phyloP scores from a whole-genome alignment of 2,113 vertebrate genomes.

The Oenanthe oenanthe region DNA sequence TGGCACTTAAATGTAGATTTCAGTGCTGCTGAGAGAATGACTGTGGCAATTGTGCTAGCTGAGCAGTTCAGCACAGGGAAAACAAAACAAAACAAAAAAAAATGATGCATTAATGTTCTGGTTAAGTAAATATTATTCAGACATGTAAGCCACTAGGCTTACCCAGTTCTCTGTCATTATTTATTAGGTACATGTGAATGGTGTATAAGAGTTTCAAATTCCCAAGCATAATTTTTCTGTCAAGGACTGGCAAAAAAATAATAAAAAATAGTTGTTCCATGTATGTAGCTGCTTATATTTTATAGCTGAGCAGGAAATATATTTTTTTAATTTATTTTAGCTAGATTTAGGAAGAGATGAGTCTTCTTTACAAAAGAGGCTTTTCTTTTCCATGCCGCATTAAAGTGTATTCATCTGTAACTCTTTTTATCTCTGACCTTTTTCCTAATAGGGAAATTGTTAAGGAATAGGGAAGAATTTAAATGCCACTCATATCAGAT shows the following conservation, averaged over 20 bases:
- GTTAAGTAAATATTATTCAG: slow-evolving; percentile 57
- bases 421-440: slow-evolving; percentile 10
- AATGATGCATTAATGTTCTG: background rate
- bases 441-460: background rate
- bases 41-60: slow-evolving; percentile 35
- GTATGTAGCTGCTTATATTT: background rate
- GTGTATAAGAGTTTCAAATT: slow-evolving; percentile 37
- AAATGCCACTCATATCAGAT: background rate
- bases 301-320: background rate
- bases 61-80: slow-evolving; percentile 26
- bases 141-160: slow-evolving; percentile 17
- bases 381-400: background rate
- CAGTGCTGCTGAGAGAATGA: slow-evolving; percentile 54
- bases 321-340: background rate
- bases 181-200: slow-evolving; percentile 42
- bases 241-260: slow-evolving; percentile 28
- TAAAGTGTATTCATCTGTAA: background rate
- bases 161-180: slow-evolving; percentile 33
- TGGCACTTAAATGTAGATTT: slow-evolving; percentile 73
- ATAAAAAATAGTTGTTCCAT: background rate
- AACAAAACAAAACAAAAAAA: background rate
- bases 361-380: background rate
- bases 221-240: slow-evolving; percentile 50
- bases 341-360: background rate
- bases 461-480: background rate